These are phyloP conservation scores for Hyppa rectilinea DNA, from an alignment of 2,888 invertebrate species.

Conservation along the genomic window DNA sequence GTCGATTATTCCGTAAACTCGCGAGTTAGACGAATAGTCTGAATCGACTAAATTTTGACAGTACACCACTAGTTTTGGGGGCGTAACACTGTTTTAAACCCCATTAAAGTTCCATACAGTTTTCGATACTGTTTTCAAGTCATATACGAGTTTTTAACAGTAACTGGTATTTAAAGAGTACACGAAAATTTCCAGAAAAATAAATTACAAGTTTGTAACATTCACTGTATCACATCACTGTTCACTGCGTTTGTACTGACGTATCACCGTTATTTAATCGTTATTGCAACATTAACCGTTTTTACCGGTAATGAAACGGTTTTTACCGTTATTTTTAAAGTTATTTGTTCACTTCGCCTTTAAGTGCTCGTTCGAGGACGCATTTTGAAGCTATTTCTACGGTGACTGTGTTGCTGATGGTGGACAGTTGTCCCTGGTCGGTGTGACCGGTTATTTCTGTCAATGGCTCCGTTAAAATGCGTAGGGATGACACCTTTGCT, in stretches of 20 bases:
- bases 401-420: conserved; percentile 88
- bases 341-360: conserved; percentile 80
- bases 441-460: conserved; percentile 63
- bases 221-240: conserved; percentile 67
- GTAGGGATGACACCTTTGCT: conserved; percentile 96
- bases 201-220: conserved; percentile 59
- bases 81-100: conserved; percentile 19
- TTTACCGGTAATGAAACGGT: conserved; percentile 26
- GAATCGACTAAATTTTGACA: conserved; percentile 23
- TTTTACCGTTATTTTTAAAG: conserved; percentile 33
- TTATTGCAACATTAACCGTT: conserved; percentile 32
- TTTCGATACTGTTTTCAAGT: neutral
- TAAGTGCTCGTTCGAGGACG: conserved; percentile 83
- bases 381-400: conserved; percentile 87
- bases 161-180: conserved; percentile 28
- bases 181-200: conserved; percentile 28
- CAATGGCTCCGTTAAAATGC: conserved; percentile 90
- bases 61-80: conserved; percentile 23
- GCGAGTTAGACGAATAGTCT: conserved; percentile 27
- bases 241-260: conserved; percentile 68
- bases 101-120: conserved; percentile 8
- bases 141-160: neutral
- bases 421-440: conserved; percentile 80
- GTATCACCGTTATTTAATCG: conserved; percentile 51
- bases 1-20: conserved; percentile 42